Percentiles rank a stretch among this genome's conserved stretches.
Evolutionary conservation across 2,797 vertebrate species (phyloP).

Genomic region (Cossypha heuglini): DNA sequence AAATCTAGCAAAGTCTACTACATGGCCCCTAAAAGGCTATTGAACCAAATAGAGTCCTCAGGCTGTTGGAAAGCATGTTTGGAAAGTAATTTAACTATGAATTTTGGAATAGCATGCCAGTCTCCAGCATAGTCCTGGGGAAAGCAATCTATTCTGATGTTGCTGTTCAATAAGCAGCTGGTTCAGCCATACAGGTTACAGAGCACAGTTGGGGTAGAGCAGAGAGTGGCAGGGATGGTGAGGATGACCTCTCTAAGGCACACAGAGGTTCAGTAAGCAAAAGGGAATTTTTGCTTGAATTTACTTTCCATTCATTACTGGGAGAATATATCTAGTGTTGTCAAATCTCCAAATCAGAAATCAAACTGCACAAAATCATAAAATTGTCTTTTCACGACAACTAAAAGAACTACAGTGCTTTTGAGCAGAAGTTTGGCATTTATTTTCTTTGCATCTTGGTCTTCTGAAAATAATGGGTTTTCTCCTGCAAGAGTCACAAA

Average conservation of each 20-base stretch:
- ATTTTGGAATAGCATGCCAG: background rate
- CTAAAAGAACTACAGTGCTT: background rate
- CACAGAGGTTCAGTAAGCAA: background rate
- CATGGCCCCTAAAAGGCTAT: background rate
- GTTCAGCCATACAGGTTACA: background rate
- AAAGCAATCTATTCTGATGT: background rate
- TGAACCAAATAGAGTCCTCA: background rate
- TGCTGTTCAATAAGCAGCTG: background rate
- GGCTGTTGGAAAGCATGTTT: background rate
- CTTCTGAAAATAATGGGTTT: background rate
- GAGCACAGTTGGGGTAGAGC: background rate
- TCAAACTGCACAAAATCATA: background rate
- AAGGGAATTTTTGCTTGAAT: background rate
- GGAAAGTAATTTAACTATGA: background rate
- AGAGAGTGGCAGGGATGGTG: background rate
- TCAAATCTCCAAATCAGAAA: background rate
- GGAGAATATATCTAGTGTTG: background rate
- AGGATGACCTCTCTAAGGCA: background rate
- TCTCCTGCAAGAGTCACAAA: background rate
- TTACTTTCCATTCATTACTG: background rate
- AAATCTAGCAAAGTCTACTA: background rate
- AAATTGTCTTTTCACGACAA: background rate
- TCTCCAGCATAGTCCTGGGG: background rate
- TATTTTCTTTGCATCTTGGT: background rate
- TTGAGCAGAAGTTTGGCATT: background rate